Conservation (phyloP, 2,888 invertebrate species). For the Phymatocera aterrima region DNA sequence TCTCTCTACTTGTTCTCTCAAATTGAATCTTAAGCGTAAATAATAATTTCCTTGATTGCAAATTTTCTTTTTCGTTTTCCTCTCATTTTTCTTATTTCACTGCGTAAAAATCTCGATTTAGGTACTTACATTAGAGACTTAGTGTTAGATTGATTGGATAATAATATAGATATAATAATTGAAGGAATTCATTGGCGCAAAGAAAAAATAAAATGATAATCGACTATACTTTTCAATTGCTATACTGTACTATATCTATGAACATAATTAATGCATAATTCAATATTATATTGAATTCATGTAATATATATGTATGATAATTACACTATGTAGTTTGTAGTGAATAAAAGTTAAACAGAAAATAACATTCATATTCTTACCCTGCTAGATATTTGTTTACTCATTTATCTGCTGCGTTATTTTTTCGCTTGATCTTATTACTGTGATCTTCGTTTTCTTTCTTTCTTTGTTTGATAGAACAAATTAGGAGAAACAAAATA, state of each 20-base stretch:
- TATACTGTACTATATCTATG: too few species aligned
- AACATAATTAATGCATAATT: too few species aligned
- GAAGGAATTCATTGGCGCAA: slow-evolving; percentile 8
- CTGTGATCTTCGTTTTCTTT: neutral
- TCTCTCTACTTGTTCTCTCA: too few species aligned
- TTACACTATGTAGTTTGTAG: neutral
- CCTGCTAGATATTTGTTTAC: too few species aligned
- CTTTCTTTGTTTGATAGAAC: slow-evolving; percentile 6
- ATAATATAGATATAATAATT: too few species aligned
- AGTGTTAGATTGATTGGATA: neutral
- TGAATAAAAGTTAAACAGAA: slow-evolving; percentile 27
- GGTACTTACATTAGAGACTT: too few species aligned
- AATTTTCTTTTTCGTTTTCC: neutral
- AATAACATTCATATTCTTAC: slow-evolving; percentile 12
- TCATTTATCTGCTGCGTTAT: too few species aligned
- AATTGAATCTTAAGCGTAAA: slow-evolving; percentile 20
- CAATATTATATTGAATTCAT: slow-evolving; percentile 22
- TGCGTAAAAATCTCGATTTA: slow-evolving; percentile 16
- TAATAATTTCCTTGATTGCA: slow-evolving; percentile 18
- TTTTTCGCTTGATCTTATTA: slow-evolving; percentile 34
- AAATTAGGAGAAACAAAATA: too few species aligned
- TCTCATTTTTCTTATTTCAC: neutral
- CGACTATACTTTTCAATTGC: slow-evolving; percentile 21
- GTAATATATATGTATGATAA: slow-evolving; percentile 17
- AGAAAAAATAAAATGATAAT: neutral